Base-by-base conservation (phyloP, 2,113 vertebrate genomes). In the Pomatorhinus ruficollis region DNA sequence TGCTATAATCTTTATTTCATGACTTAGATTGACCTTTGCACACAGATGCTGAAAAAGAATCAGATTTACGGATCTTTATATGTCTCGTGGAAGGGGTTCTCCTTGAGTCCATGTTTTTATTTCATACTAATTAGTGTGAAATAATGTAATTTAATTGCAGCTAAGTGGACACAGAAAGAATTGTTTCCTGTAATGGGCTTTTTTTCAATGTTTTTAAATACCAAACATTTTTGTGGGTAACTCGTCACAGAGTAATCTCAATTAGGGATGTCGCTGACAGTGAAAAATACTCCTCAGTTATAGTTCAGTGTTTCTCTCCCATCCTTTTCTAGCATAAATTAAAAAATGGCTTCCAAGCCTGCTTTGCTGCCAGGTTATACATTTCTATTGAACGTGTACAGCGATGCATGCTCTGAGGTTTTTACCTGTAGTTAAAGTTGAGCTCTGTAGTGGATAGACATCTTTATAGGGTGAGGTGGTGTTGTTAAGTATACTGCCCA, bases 61-160 rank as follows among this genome's bases (percentile, higher is more conserved):
- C 22, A 23, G 5, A 90, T 94, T 93, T 94, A 69, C 12, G 19
- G 59, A 86, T 83, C 86, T 94, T 85, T 68, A 19, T 75, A 28
- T 93, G 65, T 88, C 63, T 87, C n/a, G 40, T 79, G 57, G 69
- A 96, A 94, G 33, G 60, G 75, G 39, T 79, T 94, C 24, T 95
- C 40, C 35, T 89, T 4, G 1, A 77, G 54, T 61, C 92, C 25
- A 6, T 95, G 88, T 91, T 96, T 97, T 95, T 93, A 83, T 95
- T 93, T 96, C 89, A 57, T 92, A 35, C 69, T 94, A 96, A 96
- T 96, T 93, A 95, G 82, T 70, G 57, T 82, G 86, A 93, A 96
- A 91, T 87, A 91, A 61, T 37, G 42, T 89, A 81, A 94, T 96
- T 97, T 95, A 94, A 96, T 97, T 96, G 89, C 74, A 75, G 33